Evolutionary conservation across 2,888 invertebrate genomes (phyloP).

Genomic region (Podotricha telesiphe): DNA sequence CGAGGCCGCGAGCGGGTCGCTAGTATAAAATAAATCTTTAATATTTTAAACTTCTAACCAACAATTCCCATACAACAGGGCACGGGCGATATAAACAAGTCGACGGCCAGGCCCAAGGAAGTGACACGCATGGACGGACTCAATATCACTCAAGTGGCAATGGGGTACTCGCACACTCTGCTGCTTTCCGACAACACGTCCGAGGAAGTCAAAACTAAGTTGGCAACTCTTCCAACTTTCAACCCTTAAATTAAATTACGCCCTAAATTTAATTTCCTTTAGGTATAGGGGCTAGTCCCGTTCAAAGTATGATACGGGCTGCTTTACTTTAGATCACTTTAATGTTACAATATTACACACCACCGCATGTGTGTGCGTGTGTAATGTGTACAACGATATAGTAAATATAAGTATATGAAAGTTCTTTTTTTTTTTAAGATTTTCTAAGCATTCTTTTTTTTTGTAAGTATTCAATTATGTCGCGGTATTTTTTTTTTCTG

Average conservation of each 20-base stretch:
- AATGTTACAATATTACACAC: too few species aligned
- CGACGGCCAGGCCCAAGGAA: slow-evolving; percentile 94
- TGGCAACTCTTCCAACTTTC: slow-evolving; percentile 73
- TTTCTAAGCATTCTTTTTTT: too few species aligned
- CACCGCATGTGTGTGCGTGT: neutral
- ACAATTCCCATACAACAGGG: slow-evolving; percentile 81
- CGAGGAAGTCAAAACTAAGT: slow-evolving; percentile 81
- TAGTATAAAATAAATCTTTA: too few species aligned
- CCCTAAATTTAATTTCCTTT: neutral
- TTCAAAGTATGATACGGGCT: neutral
- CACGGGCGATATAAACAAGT: slow-evolving; percentile 94
- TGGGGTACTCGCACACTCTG: slow-evolving; percentile 94
- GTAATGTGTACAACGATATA: neutral
- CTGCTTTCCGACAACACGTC: slow-evolving; percentile 82
- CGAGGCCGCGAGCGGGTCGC: too few species aligned
- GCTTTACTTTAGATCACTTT: neutral
- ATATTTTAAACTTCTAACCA: neutral
- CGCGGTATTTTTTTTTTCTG: too few species aligned
- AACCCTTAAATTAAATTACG: slow-evolving; percentile 28
- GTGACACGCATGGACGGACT: slow-evolving; percentile 90
- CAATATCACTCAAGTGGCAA: slow-evolving; percentile 89
- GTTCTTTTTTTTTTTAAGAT: neutral
- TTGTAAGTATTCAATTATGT: too few species aligned
- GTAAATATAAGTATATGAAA: neutral
- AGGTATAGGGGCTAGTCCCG: neutral